Evolutionary conservation across 2,888 invertebrate species (phyloP), one percentile per base, ranked within the genome.

Genomic region (Erebia ligea): DNA sequence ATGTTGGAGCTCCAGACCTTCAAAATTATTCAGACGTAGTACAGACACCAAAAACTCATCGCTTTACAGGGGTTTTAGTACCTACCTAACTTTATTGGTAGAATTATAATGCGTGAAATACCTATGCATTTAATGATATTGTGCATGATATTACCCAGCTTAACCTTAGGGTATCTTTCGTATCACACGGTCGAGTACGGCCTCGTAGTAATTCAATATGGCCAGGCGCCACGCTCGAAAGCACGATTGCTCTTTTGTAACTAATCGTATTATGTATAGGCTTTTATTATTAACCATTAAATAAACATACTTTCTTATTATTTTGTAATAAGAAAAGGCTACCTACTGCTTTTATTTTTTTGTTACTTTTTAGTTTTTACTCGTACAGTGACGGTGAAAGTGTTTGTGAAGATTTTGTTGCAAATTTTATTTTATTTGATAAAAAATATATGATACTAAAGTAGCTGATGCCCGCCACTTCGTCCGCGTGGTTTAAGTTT

Each of bases 151-250:
- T 82, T 89, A 90, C 90, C 58, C 34, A 82, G 85, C 80, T 86
- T 86, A 89, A 86, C 90, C 89, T 90, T 86, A 87, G 82, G 80
- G 82, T 89, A 86, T 89, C 88, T 89, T 88, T 87, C 76, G 84
- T 84, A 87, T 85, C 85, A 87, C 81, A 86, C 84, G 85, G 82
- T 85, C 81, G 85, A 85, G 84, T 83, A 82, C 85, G 87, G 82
- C 89, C 91, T 90, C 88, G 86, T 81, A 79, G 92, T 89, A 91
- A 92, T 86, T 86, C 86, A 85, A 91, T 91, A 91, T 86, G 88
- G 79, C 74, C 69, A 76, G 84, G 84, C 89, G 87, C 88, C 86
- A 86, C 86, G 89, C 88, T 88, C 79, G 82, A 86, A 86, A 82
- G 81, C 81, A 76, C 83, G 85, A 86, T 86, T 83, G 82, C 82